phyloP scores from a whole-genome alignment of 2,888 invertebrate species.

The Polylopha cassiicola region DNA sequence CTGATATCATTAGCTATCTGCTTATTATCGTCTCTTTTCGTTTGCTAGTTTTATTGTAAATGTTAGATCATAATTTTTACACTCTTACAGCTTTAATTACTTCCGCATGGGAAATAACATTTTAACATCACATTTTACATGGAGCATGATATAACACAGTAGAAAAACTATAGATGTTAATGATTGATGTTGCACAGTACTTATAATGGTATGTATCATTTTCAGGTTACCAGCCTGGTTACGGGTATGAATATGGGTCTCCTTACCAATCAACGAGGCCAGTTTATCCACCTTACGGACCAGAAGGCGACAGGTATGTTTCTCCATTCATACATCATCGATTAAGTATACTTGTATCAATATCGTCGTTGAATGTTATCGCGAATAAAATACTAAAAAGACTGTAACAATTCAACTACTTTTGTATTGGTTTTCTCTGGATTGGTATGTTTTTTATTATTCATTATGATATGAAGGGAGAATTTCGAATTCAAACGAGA shows the following conservation, averaged over 20 bases:
- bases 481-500: too few relatives aligned
- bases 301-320: constrained; percentile 80
- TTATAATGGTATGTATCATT: constrained; percentile 27
- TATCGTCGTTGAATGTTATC: too few relatives aligned
- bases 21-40: constrained; percentile 18
- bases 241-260: constrained; percentile 82
- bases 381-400: too few relatives aligned
- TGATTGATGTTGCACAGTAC: too few relatives aligned
- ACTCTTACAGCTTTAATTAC: constrained; percentile 4
- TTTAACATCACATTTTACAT: constrained; percentile 15
- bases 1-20: constrained; percentile 4
- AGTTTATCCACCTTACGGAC: constrained; percentile 87
- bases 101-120: constrained; percentile 19
- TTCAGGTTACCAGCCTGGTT: constrained; percentile 80
- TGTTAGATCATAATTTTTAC: constrained; percentile 5
- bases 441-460: too few relatives aligned
- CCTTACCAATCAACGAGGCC: constrained; percentile 85
- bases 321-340: constrained; percentile 20
- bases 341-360: too few relatives aligned
- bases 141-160: constrained; percentile 13
- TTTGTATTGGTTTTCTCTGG: too few relatives aligned
- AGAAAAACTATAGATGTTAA: too few relatives aligned
- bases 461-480: too few relatives aligned
- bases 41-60: constrained; percentile 16
- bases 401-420: too few relatives aligned